A percentile compares a stretch with the other conserved stretches of the same genome.
These are phyloP conservation scores for Sphaerodactylus townsendi DNA, from an alignment of 2,113 vertebrate species.

Conservation along the genomic window DNA sequence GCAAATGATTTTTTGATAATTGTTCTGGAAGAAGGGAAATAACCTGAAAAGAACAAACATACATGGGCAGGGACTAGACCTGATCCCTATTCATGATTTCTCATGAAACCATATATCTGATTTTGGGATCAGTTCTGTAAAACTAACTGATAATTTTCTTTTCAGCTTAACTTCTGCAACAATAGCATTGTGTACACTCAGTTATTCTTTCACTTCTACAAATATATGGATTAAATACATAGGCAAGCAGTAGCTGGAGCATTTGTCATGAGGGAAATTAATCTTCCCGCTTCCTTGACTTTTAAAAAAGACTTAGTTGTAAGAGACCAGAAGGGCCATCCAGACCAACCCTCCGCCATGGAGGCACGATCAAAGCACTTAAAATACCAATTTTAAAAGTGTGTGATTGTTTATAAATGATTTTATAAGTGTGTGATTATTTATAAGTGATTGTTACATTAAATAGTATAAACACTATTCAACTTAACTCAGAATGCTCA, in stretches of 20 bases:
- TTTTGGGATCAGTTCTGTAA: neutral
- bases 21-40: neutral
- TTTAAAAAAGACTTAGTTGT: neutral
- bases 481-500: neutral
- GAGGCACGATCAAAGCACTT: too few species aligned
- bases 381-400: neutral
- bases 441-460: rapidly evolving
- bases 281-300: neutral
- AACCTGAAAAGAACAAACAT: neutral
- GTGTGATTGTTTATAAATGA: neutral
- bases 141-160: neutral
- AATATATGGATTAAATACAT: neutral
- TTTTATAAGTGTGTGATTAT: neutral
- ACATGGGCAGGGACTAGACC: neutral
- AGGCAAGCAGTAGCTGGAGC: neutral
- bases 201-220: neutral
- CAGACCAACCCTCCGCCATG: too few species aligned
- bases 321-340: too few species aligned
- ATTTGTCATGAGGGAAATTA: neutral
- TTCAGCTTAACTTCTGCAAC: neutral
- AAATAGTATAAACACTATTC: too few species aligned
- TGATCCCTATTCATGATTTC: neutral
- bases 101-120: neutral
- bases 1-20: neutral
- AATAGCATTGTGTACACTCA: neutral